These are phyloP conservation scores for Leucophora obtusa DNA, from an alignment of 2,888 invertebrate genomes.

Conservation along the genomic window DNA sequence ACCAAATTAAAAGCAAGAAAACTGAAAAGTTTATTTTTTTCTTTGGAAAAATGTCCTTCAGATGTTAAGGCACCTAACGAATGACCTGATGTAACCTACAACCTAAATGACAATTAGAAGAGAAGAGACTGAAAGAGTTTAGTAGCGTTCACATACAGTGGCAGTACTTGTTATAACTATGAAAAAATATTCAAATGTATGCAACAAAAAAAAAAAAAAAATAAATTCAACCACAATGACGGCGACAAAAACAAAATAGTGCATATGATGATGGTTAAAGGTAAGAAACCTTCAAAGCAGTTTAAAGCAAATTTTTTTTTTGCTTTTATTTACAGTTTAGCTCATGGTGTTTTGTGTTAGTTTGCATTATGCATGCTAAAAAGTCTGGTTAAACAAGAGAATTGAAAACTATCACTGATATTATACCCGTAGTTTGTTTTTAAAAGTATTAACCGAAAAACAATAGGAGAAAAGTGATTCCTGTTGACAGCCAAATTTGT, in stretches of 20 bases:
- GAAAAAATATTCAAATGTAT: not conserved
- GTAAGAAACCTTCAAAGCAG: conserved; percentile 14
- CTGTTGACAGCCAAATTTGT: too few species aligned
- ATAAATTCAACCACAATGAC: conserved; percentile 8
- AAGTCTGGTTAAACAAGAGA: not conserved
- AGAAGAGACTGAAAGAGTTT: conserved; percentile 3
- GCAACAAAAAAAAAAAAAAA: not conserved
- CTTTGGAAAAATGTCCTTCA: conserved; percentile 48
- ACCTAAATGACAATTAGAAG: conserved; percentile 33
- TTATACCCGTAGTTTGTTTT: not conserved
- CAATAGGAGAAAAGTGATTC: too few species aligned
- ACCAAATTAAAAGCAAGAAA: conserved; percentile 4
- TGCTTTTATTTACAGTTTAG: conserved; percentile 7
- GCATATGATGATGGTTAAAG: conserved; percentile 17
- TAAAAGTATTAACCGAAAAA: too few species aligned
- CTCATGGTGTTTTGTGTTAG: conserved; percentile 17
- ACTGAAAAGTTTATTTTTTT: conserved; percentile 3
- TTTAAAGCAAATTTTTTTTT: not conserved
- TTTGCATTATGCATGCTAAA: conserved; percentile 4
- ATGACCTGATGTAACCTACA: conserved; percentile 58
- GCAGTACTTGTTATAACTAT: not conserved
- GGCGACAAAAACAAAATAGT: not conserved
- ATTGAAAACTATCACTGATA: not conserved
- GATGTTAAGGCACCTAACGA: conserved; percentile 45
- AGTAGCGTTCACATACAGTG: not conserved